These are phyloP conservation scores for Mormyrus iriodes DNA, from an alignment of 2,113 vertebrate genomes.

Conservation along the genomic window DNA sequence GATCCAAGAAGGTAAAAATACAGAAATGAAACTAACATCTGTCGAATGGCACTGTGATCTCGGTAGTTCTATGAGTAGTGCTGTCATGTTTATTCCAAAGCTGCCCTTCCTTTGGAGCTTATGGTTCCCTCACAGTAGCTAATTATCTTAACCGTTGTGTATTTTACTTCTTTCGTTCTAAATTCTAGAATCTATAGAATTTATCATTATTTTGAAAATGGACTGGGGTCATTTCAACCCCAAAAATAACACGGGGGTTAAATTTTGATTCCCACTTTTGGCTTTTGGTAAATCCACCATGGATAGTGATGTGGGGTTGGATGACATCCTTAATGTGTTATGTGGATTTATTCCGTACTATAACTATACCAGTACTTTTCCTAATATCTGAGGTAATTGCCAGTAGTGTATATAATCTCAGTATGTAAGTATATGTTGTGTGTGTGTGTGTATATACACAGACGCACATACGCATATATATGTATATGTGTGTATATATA, in stretches of 20 bases:
- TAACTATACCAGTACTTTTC: too few relatives aligned
- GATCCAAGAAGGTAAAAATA: background rate
- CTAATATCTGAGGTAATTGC: background rate
- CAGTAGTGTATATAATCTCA: background rate
- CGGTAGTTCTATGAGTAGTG: background rate
- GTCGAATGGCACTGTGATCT: background rate
- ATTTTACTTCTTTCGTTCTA: too few relatives aligned
- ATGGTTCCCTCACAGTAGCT: background rate
- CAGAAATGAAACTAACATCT: background rate
- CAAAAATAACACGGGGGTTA: too few relatives aligned
- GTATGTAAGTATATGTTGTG: background rate
- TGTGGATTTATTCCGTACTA: background rate
- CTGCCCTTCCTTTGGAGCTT: background rate
- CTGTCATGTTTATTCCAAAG: background rate
- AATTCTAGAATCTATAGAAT: too few relatives aligned
- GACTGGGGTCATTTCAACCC: too few relatives aligned
- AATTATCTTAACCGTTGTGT: too few relatives aligned
- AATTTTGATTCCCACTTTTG: background rate
- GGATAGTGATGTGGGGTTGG: background rate
- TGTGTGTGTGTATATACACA: background rate
- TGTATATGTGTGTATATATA: background rate
- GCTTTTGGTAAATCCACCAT: background rate
- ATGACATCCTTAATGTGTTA: background rate
- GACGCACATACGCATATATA: background rate
- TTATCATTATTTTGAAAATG: too few relatives aligned